Evolutionary conservation across 2,888 invertebrate species (phyloP).

Genomic region (Drosophila tanythrix): DNA sequence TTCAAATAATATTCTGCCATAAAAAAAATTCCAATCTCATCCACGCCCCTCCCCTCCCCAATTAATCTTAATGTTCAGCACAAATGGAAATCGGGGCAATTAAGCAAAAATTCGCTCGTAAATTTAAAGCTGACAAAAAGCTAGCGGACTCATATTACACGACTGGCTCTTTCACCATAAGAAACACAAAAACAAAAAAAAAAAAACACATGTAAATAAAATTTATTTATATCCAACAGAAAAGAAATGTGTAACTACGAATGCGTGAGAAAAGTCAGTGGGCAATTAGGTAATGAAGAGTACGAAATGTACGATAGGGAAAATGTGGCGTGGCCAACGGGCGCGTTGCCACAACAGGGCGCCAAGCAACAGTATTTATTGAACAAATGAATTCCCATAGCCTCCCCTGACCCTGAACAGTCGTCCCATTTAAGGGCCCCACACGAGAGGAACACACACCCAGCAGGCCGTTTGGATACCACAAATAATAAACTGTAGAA

Average conservation of each 20-base stretch:
- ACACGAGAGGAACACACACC: constrained; percentile 8
- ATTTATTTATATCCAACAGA: constrained; percentile 18
- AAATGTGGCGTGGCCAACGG: constrained; percentile 10
- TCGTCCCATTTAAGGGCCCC: constrained; percentile 8
- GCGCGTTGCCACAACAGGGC: constrained; percentile 71
- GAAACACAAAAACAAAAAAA: constrained; percentile 19
- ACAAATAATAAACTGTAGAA: neutral
- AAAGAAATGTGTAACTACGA: constrained; percentile 19
- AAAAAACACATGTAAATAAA: constrained; percentile 13
- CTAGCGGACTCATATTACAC: constrained; percentile 31
- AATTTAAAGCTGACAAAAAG: constrained; percentile 37
- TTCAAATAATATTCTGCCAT: neutral
- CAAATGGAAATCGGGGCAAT: constrained; percentile 50
- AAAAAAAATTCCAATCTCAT: neutral
- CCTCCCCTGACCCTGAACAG: constrained; percentile 17
- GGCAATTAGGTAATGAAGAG: constrained; percentile 25
- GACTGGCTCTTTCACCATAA: constrained; percentile 60
- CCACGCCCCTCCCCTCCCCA: neutral
- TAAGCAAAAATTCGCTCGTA: constrained; percentile 47
- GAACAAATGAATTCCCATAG: constrained; percentile 64
- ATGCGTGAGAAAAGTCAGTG: constrained; percentile 64
- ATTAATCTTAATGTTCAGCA: neutral
- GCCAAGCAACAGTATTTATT: constrained; percentile 67
- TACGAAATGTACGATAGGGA: constrained; percentile 1
- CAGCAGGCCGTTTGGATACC: constrained; percentile 53